These are phyloP conservation scores for Gymnodraco acuticeps DNA, from an alignment of 2,797 vertebrate genomes.

Conservation along the genomic window DNA sequence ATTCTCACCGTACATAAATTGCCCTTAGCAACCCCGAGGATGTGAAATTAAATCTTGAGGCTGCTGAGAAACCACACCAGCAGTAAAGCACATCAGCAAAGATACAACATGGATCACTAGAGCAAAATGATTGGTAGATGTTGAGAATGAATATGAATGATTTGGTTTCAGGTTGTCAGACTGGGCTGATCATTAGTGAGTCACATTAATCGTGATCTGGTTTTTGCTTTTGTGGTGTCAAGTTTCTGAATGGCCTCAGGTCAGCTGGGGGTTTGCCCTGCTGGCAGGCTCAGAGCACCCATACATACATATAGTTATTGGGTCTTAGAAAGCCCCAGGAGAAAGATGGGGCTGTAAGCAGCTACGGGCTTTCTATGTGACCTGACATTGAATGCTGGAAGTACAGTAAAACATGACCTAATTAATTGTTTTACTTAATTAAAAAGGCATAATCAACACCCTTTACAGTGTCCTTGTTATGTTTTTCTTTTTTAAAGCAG, in stretches of 20 bases:
- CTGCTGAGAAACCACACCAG: slow-evolving; percentile 35
- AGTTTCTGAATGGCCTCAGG: slow-evolving; percentile 59
- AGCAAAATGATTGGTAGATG: not conserved
- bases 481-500: not conserved
- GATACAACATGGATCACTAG: slow-evolving; percentile 11
- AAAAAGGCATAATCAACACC: slow-evolving; percentile 5
- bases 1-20: slow-evolving; percentile 67
- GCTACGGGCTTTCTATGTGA: slow-evolving; percentile 11
- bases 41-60: slow-evolving; percentile 50
- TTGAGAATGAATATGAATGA: slow-evolving; percentile 42
- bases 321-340: slow-evolving; percentile 40
- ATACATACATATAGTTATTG: slow-evolving; percentile 49
- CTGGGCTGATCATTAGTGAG: slow-evolving; percentile 24
- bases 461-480: slow-evolving; percentile 1
- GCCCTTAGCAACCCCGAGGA: slow-evolving; percentile 51
- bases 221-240: slow-evolving; percentile 64
- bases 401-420: slow-evolving; percentile 7
- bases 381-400: slow-evolving; percentile 23
- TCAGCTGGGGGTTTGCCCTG: slow-evolving; percentile 47
- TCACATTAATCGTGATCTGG: slow-evolving; percentile 46
- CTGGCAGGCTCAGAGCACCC: slow-evolving; percentile 41
- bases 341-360: slow-evolving; percentile 24
- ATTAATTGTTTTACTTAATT: not conserved
- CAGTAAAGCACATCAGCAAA: slow-evolving; percentile 23
- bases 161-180: slow-evolving; percentile 57